A percentile compares a stretch with the other conserved stretches of the same genome.
These are phyloP conservation scores for crab-eating macaque (Macaca fascicularis) DNA, from an alignment of 2,113 vertebrate genomes.

Conservation along the genomic window DNA sequence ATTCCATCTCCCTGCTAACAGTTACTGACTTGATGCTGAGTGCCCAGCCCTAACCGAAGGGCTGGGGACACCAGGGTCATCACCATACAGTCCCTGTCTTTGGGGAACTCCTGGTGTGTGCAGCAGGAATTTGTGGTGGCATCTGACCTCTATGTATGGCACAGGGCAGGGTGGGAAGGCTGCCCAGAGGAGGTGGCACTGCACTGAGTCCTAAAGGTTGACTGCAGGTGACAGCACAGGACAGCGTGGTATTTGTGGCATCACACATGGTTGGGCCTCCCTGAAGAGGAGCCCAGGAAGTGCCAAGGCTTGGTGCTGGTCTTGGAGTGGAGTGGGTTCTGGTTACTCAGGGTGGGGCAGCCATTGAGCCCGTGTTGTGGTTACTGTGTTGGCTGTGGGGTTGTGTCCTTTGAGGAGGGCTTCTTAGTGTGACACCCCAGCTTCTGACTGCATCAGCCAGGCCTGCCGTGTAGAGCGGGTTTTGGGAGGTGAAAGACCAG, in stretches of 20 bases:
- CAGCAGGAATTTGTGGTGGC: not conserved
- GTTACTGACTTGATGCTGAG: not conserved
- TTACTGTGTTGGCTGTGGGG: not conserved
- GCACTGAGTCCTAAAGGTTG: not conserved
- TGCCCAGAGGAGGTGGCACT: not conserved
- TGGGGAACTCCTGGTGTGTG: not conserved
- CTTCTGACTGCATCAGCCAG: not conserved
- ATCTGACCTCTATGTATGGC: no score
- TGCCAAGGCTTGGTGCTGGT: not conserved
- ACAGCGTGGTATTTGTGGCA: accelerated
- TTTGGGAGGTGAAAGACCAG: not conserved
- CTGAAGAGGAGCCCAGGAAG: not conserved
- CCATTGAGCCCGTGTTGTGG: accelerated
- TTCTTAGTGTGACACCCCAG: not conserved
- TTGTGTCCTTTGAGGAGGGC: not conserved
- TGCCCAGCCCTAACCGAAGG: not conserved
- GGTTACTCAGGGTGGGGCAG: not conserved
- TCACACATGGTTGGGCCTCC: not conserved
- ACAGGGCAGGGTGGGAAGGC: not conserved
- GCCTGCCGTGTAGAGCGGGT: accelerated
- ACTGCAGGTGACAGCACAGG: accelerated
- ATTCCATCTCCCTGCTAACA: accelerated
- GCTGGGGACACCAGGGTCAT: not conserved
- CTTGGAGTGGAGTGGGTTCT: not conserved
- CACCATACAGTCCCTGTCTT: not conserved